Evolutionary conservation across 2,888 invertebrate species (phyloP).

Genomic region (Amphipyra berbera): DNA sequence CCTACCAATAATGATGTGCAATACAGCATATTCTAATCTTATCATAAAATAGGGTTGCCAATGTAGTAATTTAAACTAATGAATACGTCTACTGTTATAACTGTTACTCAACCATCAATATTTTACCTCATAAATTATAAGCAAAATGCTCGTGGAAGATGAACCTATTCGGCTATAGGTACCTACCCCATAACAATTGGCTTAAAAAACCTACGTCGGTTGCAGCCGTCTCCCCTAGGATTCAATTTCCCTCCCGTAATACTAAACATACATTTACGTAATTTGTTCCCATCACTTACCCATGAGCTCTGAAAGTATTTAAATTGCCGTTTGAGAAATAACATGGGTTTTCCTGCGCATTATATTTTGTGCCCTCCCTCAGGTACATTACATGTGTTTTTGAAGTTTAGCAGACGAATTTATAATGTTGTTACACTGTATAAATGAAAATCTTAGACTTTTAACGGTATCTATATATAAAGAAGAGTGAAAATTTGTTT

Average conservation of each 20-base stretch:
- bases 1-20: too few relatives aligned
- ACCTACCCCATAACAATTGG: constrained; percentile 23
- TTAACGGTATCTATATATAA: background rate
- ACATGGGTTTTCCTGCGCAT: constrained; percentile 41
- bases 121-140: constrained; percentile 2
- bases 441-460: constrained; percentile 1
- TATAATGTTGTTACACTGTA: constrained; percentile 1
- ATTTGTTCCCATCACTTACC: constrained; percentile 68
- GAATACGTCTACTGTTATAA: background rate
- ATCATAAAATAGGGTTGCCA: too few relatives aligned
- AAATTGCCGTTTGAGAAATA: constrained; percentile 67
- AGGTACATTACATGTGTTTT: constrained; percentile 30
- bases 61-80: too few relatives aligned
- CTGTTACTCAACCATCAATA: background rate
- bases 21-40: background rate
- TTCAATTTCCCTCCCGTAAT: constrained; percentile 63
- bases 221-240: constrained; percentile 60
- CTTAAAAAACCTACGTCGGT: constrained; percentile 25
- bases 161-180: background rate
- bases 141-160: background rate
- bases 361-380: constrained; percentile 28
- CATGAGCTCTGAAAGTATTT: constrained; percentile 63
- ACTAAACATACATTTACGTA: constrained; percentile 72
- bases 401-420: constrained; percentile 25
- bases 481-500: too few relatives aligned